Base-by-base conservation (phyloP, 2,888 invertebrate genomes). In the Sclerodermus sp. region DNA sequence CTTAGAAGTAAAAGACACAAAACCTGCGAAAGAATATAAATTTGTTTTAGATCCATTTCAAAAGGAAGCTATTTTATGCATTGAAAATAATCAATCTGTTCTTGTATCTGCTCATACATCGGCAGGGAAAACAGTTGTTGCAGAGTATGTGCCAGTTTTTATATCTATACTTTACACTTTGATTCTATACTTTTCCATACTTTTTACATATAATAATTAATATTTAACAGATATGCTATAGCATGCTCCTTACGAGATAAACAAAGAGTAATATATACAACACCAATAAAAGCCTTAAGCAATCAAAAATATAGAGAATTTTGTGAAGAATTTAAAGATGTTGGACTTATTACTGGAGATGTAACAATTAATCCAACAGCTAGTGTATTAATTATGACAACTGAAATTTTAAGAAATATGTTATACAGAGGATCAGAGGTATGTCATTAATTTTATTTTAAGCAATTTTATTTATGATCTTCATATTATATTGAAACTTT, bases 341-440 rank as follows among this genome's bases (percentile, higher is more conserved):
- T 99, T 9, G 99, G 99, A 36, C 83, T 99, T 42, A 91, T 99
- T 61, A 99, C 99, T 17, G 99, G 99, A 30, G 99, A 99, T 82
- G 98, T 99, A 1, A 99, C 99, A 0, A 96, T 99, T 47, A 99
- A 99, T 81, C 98, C 98, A 3, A 90, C 91, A 31, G 99, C 99
- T 12, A 96, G 96, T 47, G 95, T 97, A 79, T 85, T 99, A 32
- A 96, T 99, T 60, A 99, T 99, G 99, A 99, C 99, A 0, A 99
- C 99, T n/a, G 99, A 99, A 89, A 99, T 99, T 84, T 81, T 99
- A 55, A 84, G 99, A 57, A 96, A 96, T 70, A 99, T 99, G 99
- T 81, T 99, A 49, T 99, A 99, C 74, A 84, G 98, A 73, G 99
- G 99, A 42, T 96, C 96, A 34, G 97, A 99, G 83, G 89, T 76